Conservation (phyloP, 92 coral and sea anemone genomes). For the Porites cylindrica region DNA sequence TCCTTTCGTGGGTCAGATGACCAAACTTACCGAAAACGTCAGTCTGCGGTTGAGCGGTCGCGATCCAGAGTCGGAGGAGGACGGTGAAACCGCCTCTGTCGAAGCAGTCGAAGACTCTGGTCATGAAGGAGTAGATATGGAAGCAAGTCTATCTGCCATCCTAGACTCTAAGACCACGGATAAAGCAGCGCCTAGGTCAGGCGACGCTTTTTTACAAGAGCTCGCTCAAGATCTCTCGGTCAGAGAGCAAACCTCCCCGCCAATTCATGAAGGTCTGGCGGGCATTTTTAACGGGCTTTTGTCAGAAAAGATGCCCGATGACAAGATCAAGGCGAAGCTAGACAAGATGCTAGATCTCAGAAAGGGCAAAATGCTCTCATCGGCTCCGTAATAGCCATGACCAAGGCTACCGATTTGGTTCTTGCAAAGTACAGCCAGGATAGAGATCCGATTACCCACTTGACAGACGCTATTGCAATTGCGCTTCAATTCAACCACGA, state of each 20-base stretch:
- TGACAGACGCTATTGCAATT: too few relatives aligned
- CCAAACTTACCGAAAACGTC: neutral
- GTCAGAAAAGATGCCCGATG: conserved; percentile 26
- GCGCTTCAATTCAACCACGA: conserved; percentile 36
- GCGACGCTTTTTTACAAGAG: conserved; percentile 4
- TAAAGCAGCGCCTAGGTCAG: neutral
- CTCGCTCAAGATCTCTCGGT: conserved; percentile 16
- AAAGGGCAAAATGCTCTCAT: conserved; percentile 31
- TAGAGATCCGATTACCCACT: conserved; percentile 12
- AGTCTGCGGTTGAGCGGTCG: neutral
- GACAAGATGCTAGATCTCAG: conserved; percentile 22
- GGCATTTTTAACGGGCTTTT: neutral
- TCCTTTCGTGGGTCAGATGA: conserved; percentile 11
- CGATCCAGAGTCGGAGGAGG: neutral
- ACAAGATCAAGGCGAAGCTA: neutral
- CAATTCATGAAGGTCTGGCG: conserved; percentile 29
- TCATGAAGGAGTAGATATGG: neutral
- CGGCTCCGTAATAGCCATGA: conserved; percentile 36
- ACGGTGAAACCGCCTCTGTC: conserved; percentile 6
- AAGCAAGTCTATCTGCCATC: conserved; percentile 5
- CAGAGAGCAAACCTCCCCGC: conserved; percentile 20
- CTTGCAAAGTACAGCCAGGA: conserved; percentile 28
- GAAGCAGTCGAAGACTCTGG: neutral
- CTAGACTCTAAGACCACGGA: neutral
- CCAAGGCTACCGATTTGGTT: conserved; percentile 35